Base-by-base conservation (phyloP, 2,113 vertebrate genomes). In the Carlito syrichta region DNA sequence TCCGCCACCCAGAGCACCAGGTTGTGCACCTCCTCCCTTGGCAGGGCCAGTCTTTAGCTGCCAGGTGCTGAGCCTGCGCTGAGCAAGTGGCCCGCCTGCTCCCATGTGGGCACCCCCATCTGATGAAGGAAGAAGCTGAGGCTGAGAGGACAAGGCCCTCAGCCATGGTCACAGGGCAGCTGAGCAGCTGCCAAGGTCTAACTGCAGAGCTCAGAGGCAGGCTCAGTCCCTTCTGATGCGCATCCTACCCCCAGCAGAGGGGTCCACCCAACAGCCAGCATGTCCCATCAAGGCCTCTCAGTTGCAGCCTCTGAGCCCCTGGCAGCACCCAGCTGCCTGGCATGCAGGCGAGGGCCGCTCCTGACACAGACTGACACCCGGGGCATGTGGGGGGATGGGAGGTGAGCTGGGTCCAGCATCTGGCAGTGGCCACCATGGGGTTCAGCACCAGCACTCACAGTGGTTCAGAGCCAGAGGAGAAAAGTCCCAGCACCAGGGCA, bases 261-360 rank as follows among this genome's bases (percentile, higher is more conserved):
- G 35, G 40, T 10, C 38, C 52, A 89, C 48, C 52, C 74, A 69
- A 14, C 50, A 30, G 32, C 66, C 77, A 77, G n/a, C 7, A 22
- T 87, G 73, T 32, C 85, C 50, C 32, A n/a, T n/a, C 89, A 95
- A 94, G 1, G 88, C 95, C 96, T 98, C 96, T 98, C 97, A 97
- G 92, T 88, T 20, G 38, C 78, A 89, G 94, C 82, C 94, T 83
- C 91, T 91, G 83, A 97, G 96, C 54, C n/a, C 82, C 69, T 35
- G 45, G 91, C 30, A 0, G 85, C 50, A 95, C 90, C 89, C 95
- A 96, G 94, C 96, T 98, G 97, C 95, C 95, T 52, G 40, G 97
- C 94, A 95, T 83, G 95, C 62, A 5, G 25, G 95, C 22, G 92
- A 96, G 91, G 93, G 93, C 69, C 4, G 32, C 96, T 98, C 91